These are phyloP conservation scores for Argyra leucocephala DNA, from an alignment of 2,888 invertebrate species.

Conservation along the genomic window DNA sequence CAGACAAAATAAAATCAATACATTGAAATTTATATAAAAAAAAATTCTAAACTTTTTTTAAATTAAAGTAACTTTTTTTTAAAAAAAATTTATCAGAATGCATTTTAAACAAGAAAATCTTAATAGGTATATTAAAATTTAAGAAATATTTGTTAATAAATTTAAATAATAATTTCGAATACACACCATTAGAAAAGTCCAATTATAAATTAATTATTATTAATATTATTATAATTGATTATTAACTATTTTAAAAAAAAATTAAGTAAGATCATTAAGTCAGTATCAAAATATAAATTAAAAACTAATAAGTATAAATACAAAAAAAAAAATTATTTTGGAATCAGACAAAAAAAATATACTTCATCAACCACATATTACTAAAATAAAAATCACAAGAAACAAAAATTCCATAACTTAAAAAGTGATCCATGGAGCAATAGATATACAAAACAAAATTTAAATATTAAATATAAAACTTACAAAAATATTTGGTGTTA, in stretches of 20 bases:
- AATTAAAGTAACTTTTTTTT: too few relatives aligned
- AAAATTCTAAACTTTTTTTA: too few relatives aligned
- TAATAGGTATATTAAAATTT: too few relatives aligned
- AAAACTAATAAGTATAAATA: background rate
- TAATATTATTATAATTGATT: background rate
- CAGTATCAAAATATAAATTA: background rate
- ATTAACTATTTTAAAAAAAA: background rate
- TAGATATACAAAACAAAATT: background rate
- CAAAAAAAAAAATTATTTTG: too few relatives aligned
- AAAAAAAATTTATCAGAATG: too few relatives aligned
- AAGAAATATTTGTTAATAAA: too few relatives aligned
- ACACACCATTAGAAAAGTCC: background rate
- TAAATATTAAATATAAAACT: background rate
- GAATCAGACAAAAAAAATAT: background rate
- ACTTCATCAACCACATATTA: background rate
- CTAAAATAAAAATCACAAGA: background rate
- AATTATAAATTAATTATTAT: background rate
- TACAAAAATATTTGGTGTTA: background rate
- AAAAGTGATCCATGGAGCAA: constrained; percentile 1
- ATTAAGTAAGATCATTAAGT: background rate
- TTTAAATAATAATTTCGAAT: background rate
- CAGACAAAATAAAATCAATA: too few relatives aligned
- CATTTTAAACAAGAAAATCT: too few relatives aligned
- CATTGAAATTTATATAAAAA: too few relatives aligned
- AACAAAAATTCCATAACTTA: background rate